These are phyloP conservation scores for Vombatus ursinus DNA, from an alignment of 2,113 vertebrate genomes.

Conservation along the genomic window DNA sequence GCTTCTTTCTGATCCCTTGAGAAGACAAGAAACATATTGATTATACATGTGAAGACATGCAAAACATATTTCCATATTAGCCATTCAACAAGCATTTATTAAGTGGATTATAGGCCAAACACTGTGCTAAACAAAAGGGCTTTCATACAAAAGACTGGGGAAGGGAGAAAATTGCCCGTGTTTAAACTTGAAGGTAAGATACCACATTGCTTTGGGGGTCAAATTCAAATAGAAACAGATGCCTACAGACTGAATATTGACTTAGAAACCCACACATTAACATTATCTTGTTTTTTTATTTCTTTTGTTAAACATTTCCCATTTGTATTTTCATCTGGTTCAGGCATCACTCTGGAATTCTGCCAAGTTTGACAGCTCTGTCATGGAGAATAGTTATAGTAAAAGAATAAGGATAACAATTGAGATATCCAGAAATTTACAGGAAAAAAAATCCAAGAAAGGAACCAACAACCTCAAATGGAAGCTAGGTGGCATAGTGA, in stretches of 20 bases:
- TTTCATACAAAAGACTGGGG: background rate
- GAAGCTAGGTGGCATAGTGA: background rate
- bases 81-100: background rate
- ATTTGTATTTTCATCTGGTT: background rate
- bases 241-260: background rate
- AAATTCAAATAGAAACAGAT: background rate
- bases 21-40: background rate
- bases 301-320: background rate
- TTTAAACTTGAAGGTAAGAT: background rate
- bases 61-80: background rate
- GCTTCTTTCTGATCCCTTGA: background rate
- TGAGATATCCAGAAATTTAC: background rate
- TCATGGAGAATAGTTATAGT: background rate
- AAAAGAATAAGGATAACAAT: background rate
- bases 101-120: background rate
- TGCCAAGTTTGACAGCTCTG: background rate
- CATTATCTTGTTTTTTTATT: background rate
- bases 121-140: background rate
- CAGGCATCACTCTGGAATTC: background rate
- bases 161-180: background rate
- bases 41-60: background rate
- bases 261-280: background rate
- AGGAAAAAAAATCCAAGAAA: background rate
- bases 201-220: background rate
- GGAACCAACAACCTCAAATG: background rate